A percentile compares a stretch with the other conserved stretches of the same genome.
Conservation (phyloP, 2,888 invertebrate species). For the Sarcophaga caerulescens region DNA sequence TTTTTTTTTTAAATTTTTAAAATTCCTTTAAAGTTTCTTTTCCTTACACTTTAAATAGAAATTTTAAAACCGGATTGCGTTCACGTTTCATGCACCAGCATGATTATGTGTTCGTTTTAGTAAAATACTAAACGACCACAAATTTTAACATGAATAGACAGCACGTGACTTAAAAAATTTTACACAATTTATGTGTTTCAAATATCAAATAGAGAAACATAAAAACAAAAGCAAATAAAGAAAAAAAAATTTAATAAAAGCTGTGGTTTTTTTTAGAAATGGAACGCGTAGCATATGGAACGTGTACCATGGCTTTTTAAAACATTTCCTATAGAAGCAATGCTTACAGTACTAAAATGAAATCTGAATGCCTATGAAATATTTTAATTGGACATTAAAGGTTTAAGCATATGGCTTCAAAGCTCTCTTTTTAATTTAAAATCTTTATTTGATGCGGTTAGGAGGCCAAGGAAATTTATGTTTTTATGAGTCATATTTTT, state of each 20-base stretch:
- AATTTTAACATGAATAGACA: constrained; percentile 31
- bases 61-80: not conserved
- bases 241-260: constrained; percentile 28
- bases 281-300: constrained; percentile 8
- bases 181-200: not conserved
- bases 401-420: not conserved
- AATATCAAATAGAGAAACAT: not conserved
- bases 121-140: constrained; percentile 9
- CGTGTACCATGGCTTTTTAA: not conserved
- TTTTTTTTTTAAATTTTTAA: not conserved
- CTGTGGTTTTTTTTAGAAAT: not conserved
- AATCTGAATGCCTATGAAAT: not conserved
- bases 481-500: no score
- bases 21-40: not conserved
- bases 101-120: constrained; percentile 1
- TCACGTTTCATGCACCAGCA: not conserved
- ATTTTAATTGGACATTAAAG: not conserved
- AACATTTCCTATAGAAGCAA: not conserved
- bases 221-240: not conserved
- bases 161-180: constrained; percentile 28
- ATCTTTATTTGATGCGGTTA: not conserved
- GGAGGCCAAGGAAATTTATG: not conserved
- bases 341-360: not conserved
- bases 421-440: not conserved
- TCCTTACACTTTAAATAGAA: not conserved